Conservation (phyloP, 2,888 invertebrate genomes). For the Margaritifera margaritifera region DNA sequence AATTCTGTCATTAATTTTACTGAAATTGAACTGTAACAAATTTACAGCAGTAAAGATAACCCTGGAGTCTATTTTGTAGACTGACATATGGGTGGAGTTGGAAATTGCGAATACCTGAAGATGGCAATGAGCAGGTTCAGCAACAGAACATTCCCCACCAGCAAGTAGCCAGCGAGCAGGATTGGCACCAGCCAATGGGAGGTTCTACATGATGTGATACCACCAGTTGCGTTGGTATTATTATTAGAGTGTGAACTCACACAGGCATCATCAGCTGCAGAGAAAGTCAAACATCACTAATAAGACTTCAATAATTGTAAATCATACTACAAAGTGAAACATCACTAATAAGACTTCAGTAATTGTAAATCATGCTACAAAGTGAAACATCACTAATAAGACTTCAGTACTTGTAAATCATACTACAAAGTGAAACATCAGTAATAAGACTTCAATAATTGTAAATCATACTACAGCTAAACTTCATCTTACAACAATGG, state of each 20-base stretch:
- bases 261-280: constrained; percentile 47
- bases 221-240: constrained; percentile 8
- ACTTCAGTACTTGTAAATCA: background rate
- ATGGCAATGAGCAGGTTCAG: constrained; percentile 74
- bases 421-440: too few relatives aligned
- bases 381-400: background rate
- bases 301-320: background rate
- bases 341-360: background rate
- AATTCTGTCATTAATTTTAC: too few relatives aligned
- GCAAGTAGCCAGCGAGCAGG: constrained; percentile 70
- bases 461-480: too few relatives aligned
- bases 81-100: too few relatives aligned
- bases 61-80: too few relatives aligned
- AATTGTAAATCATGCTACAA: background rate
- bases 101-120: constrained; percentile 61
- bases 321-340: background rate
- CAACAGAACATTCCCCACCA: constrained; percentile 73
- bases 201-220: constrained; percentile 53
- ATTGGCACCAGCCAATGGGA: constrained; percentile 69
- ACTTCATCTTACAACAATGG: too few relatives aligned
- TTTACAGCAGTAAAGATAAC: too few relatives aligned
- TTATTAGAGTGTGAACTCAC: constrained; percentile 10
- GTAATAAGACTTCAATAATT: background rate
- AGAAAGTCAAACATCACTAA: background rate
- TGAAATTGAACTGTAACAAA: too few relatives aligned